These are phyloP conservation scores for Tetragnatha montana DNA, from an alignment of 2,888 invertebrate species.

Conservation along the genomic window DNA sequence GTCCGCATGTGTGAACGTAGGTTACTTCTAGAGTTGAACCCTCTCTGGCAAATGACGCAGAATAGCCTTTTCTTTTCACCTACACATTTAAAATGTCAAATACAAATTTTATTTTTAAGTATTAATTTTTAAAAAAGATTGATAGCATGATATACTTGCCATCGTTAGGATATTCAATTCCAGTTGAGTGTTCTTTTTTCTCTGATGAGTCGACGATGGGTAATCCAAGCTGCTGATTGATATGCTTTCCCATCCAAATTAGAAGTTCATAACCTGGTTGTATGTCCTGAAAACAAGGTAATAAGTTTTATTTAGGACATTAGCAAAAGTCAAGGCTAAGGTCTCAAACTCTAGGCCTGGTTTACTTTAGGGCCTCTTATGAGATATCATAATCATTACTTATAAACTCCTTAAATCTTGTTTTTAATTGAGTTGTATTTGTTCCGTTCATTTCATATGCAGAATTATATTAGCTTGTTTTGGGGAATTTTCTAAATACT, in stretches of 20 bases:
- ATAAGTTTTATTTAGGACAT: not conserved
- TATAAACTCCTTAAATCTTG: too few relatives aligned
- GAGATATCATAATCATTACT: too few relatives aligned
- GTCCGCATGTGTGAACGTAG: slow-evolving; percentile 76
- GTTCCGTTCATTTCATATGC: too few relatives aligned
- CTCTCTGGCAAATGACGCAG: slow-evolving; percentile 75
- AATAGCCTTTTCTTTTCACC: slow-evolving; percentile 65
- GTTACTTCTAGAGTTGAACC: slow-evolving; percentile 76
- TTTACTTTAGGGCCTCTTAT: too few relatives aligned
- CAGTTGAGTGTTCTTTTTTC: not conserved
- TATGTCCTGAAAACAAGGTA: slow-evolving; percentile 73
- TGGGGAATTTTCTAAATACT: too few relatives aligned
- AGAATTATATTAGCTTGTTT: too few relatives aligned
- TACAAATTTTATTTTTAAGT: too few relatives aligned
- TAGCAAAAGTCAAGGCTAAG: not conserved
- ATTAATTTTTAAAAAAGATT: not conserved
- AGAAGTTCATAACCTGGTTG: slow-evolving; percentile 74
- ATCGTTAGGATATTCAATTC: not conserved
- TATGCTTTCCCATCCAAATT: slow-evolving; percentile 74
- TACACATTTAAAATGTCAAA: not conserved
- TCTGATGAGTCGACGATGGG: slow-evolving; percentile 69
- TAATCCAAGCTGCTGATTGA: slow-evolving; percentile 74
- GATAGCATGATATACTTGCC: not conserved
- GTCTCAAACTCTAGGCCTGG: too few relatives aligned
- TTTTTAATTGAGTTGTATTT: too few relatives aligned